Evolutionary conservation across 1,140 invertebrate genomes (phyloP), one percentile per base, ranked within the genome.

Genomic region (Forficula auricularia): DNA sequence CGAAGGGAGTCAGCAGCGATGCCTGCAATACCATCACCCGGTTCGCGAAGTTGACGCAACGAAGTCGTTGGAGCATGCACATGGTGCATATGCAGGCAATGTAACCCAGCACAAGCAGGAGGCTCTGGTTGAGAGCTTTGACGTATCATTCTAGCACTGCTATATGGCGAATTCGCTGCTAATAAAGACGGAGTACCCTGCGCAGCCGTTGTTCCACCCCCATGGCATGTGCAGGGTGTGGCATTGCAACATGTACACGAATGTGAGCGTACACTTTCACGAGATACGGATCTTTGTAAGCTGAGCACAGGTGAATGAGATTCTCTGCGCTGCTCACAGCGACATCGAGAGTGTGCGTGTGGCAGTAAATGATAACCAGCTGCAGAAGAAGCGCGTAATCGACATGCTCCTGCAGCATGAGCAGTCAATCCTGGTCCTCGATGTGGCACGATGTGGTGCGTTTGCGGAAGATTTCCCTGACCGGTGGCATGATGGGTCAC

Each of bases 1-100:
- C 91, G 72, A 52, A 96, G 72, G 22, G 89, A 94, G 64, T 95
- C 90, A n/a, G 88, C 88, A 2, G 90, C 91, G 54, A 97, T 96
- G 54, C 87, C 86, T n/a, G 87, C 86, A 44, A 91, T 88, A 39
- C 84, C 84, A 57, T 89, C 83, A 27, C 74, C 73, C 15, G 77
- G 75, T 64, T 84, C 82, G 38, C 82, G 68, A 15, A 89, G 67
- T 56, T 88, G 82, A 52, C 84, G 76, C 54, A 88, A 62, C 2
- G 84, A 89, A 52, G 79, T 76, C 42, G 53, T 58, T 19, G 61
- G 60, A 6, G 48, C 48, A 7, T 51, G 47, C n/a, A 38, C 48
- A 43, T 69, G 71, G 44, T 63, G 63, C 57, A 64, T 66, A 42
- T 65, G 65, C 19, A 59, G 60, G 34, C 64, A 62, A 35, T 51